Evolutionary conservation across 37 sponge, comb jelly and placozoan genomes (phyloP), one percentile per base, ranked within the genome.

Genomic region (Tethya wilhelma): DNA sequence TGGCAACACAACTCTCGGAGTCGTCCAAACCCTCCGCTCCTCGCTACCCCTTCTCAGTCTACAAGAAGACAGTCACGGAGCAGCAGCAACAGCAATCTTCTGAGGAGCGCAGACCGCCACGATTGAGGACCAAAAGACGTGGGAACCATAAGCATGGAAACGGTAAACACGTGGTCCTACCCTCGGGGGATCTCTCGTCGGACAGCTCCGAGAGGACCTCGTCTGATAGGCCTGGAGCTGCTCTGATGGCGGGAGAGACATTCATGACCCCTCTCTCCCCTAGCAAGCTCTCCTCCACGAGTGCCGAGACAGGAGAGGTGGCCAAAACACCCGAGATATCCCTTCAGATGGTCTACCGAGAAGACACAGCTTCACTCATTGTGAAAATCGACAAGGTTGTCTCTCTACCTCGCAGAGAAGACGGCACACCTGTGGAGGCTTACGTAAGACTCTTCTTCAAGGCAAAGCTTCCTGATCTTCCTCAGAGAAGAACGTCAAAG

Each of bases 371-470:
- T 31, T 30, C 8, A 1, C 49, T 89, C 6, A 36, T 44, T 8
- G 73, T 89, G 38, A 64, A 74, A 20, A 68, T 89, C 29, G 73
- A 84, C 44, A 64, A 67, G 36, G 90, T 72, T 6, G 59, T 41
- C 0, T 37, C 41, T 9, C 79, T 89, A 7, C 90, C 90, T 7
- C 28, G 20, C 6, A 30, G 84, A 33, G 84, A 45, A 11, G 90
- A 89, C 30, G 90, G 90, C 17, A 28, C 77, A 17, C 64, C 46
- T 66, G 80, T 78, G 29, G 80, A 89, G 42, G 43, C 90, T 0
- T 89, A 83, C 39, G 90, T 89, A 30, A 44, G 79, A 31, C 43
- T 89, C 12, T 79, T 75, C 43, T 72, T 89, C 29, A 74, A 79
- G 14, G 75, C 90, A 23, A 40, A 69, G 26, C 41, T 70, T 29